Evolutionary conservation across 2,888 invertebrate genomes (phyloP).

Genomic region (Tryphoninae sp.): DNA sequence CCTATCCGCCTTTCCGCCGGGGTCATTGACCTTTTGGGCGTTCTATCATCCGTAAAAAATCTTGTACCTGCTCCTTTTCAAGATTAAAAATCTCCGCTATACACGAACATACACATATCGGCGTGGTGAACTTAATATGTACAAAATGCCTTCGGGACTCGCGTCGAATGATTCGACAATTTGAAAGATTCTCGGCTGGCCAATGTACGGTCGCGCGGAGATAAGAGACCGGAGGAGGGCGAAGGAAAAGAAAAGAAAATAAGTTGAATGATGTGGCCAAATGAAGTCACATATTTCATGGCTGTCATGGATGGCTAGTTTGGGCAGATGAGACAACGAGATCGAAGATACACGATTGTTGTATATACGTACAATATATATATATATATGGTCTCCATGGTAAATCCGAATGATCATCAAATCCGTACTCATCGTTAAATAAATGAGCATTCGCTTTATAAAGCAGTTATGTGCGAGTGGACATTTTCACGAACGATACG

Average conservation of each 20-base stretch:
- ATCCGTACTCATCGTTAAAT: slow-evolving; percentile 36
- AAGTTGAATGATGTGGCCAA: slow-evolving; percentile 52
- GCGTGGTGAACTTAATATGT: not conserved
- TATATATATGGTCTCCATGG: slow-evolving; percentile 4
- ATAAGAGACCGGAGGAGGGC: slow-evolving; percentile 8
- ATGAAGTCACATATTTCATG: slow-evolving; percentile 56
- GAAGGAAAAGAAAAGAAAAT: slow-evolving; percentile 25
- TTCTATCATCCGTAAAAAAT: slow-evolving; percentile 13
- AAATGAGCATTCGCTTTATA: slow-evolving; percentile 14
- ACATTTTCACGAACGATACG: not conserved
- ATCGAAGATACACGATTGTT: slow-evolving; percentile 59
- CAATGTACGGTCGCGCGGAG: slow-evolving; percentile 6
- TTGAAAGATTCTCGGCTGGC: slow-evolving; percentile 20
- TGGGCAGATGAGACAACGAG: slow-evolving; percentile 55
- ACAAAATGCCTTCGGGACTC: not conserved
- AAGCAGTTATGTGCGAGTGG: not conserved
- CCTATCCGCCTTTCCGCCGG: slow-evolving; percentile 12
- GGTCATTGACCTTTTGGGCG: slow-evolving; percentile 25
- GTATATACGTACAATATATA: not conserved
- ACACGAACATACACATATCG: not conserved
- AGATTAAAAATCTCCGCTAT: not conserved
- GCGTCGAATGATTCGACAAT: slow-evolving; percentile 25
- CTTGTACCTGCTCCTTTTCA: not conserved
- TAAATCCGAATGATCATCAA: slow-evolving; percentile 29
- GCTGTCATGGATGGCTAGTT: slow-evolving; percentile 42